These are phyloP conservation scores for Nesoenas mayeri DNA, from an alignment of 2,113 vertebrate species.

Conservation along the genomic window DNA sequence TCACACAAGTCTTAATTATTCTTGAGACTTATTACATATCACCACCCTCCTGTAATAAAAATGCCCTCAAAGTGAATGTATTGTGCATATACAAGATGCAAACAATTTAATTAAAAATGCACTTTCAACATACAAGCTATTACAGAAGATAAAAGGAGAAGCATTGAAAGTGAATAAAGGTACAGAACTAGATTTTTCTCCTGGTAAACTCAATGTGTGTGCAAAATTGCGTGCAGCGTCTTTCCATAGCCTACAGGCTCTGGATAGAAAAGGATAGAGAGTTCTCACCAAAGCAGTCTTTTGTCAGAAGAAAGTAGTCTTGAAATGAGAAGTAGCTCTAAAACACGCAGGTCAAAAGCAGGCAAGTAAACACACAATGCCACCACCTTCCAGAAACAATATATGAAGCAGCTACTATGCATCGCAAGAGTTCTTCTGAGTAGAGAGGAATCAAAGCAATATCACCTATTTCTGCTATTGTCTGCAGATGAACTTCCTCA, in stretches of 20 bases:
- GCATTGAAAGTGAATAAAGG: neutral
- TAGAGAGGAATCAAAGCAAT: neutral
- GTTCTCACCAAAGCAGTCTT: neutral
- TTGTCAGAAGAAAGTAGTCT: neutral
- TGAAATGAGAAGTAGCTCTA: neutral
- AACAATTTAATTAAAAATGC: constrained; percentile 46
- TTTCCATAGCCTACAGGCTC: neutral
- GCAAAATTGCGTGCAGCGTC: neutral
- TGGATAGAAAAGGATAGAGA: neutral
- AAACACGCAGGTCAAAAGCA: neutral
- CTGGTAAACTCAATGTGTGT: neutral
- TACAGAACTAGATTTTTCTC: neutral
- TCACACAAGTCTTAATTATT: constrained; percentile 60
- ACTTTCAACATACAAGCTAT: constrained; percentile 13
- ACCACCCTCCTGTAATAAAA: constrained; percentile 39
- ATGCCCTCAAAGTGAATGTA: constrained; percentile 18
- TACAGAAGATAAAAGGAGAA: constrained; percentile 29
- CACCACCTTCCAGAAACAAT: neutral
- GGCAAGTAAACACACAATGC: neutral
- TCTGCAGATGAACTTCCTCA: neutral
- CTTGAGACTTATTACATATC: constrained; percentile 37
- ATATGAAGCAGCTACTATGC: neutral
- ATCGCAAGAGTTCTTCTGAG: neutral
- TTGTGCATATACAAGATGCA: constrained; percentile 20
- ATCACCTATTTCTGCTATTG: neutral